phyloP scores from a whole-genome alignment of 2,888 invertebrate species.

The Cheilosia variabilis region DNA sequence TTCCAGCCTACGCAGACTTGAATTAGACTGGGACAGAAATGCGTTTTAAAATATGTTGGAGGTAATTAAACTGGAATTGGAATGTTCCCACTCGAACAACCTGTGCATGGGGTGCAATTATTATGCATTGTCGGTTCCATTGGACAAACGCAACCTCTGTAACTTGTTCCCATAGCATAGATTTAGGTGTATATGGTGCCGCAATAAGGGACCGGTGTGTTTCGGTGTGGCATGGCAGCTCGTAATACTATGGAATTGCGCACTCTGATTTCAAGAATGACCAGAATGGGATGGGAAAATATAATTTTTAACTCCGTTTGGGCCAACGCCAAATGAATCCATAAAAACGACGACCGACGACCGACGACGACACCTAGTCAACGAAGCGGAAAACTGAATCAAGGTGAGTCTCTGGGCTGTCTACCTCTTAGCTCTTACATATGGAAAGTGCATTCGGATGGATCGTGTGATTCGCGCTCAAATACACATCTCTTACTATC shows the following conservation, averaged over 20 bases:
- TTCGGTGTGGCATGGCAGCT: conserved; percentile 12
- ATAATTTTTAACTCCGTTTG: conserved; percentile 29
- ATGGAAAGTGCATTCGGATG: conserved; percentile 61
- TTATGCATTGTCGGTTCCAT: conserved; percentile 47
- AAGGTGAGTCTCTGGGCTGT: conserved; percentile 65
- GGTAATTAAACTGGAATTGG: conserved; percentile 62
- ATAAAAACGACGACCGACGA: conserved; percentile 47
- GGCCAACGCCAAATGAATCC: conserved; percentile 48
- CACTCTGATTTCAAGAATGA: conserved; percentile 63
- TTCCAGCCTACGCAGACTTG: conserved; percentile 12
- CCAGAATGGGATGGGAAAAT: conserved; percentile 49
- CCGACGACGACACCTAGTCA: conserved; percentile 35
- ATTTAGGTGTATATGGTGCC: conserved; percentile 30
- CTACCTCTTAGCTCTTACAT: conserved; percentile 35
- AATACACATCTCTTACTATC: conserved; percentile 35
- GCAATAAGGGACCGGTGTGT: conserved; percentile 34
- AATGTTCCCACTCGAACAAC: conserved; percentile 59
- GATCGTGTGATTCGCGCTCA: conserved; percentile 61
- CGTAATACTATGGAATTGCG: conserved; percentile 56
- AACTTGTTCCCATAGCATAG: conserved; percentile 57
- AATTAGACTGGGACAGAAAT: conserved; percentile 63
- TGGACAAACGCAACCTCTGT: conserved; percentile 40
- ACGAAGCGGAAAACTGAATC: conserved; percentile 69
- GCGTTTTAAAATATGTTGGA: conserved; percentile 38
- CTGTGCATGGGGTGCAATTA: conserved; percentile 50